Evolutionary conservation across 1,140 invertebrate genomes (phyloP), one percentile per base, ranked within the genome.

Genomic region (Capitella teleta): DNA sequence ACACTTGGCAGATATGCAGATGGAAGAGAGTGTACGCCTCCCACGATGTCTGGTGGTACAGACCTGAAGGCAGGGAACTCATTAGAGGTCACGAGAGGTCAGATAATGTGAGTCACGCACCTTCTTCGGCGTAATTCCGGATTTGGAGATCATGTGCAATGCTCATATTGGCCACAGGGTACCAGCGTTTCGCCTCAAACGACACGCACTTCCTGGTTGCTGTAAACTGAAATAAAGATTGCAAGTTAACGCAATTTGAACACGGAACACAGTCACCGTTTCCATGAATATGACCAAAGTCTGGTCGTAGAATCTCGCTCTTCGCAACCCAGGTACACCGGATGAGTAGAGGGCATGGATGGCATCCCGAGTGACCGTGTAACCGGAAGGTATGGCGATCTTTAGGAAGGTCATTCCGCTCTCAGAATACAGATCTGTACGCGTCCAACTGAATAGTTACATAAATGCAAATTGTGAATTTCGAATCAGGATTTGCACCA

Each of bases 1-100:
- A 98, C n/a, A 96, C 92, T 66, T 95, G 88, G 64, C 92, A 98
- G 55, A 98, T 93, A 68, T 92, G 93, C 24, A 95, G 72, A 14
- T 86, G 75, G 68, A 92, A 92, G 2, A 90, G 84, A 21, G 86
- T 81, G 41, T 88, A 77, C 1, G 88, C 81, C 62, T 93, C 87
- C 61, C 94, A 92, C 70, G 96, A 85, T 0, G 84, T 84, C 74
- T 93, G 87, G 63, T 94, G 94, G 74, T 36, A 47, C 25, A 34
- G 18, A 8, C 28, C 18, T 34, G 34, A 43, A 47, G 25, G 36
- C n/a, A n/a, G n/a, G n/a, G n/a, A n/a, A n/a, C n/a, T n/a, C n/a
- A n/a, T n/a, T n/a, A n/a, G n/a, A n/a, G n/a, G n/a, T n/a, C n/a
- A n/a, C n/a, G n/a, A n/a, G n/a, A n/a, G n/a, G n/a, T n/a, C n/a